Evolutionary conservation across 2,797 vertebrate species (phyloP), one percentile per base, ranked within the genome.

Genomic region (Emys orbicularis): DNA sequence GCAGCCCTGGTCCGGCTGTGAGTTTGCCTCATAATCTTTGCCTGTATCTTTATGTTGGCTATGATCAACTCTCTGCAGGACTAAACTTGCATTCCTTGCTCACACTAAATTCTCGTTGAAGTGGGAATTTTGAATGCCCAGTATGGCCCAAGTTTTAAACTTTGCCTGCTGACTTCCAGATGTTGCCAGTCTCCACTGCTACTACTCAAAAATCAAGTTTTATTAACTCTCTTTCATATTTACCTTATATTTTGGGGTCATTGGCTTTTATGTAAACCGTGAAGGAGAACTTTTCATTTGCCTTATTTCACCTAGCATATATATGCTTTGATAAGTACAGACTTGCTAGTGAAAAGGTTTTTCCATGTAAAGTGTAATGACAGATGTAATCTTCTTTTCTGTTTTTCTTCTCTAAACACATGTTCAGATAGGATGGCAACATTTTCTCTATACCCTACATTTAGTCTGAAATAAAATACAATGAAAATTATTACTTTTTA

Each of bases 211-310:
- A 57, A 16, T 1, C 21, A 90, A 81, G 1, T 79, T 23, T 1
- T 49, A 54, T 74, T 76, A 37, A 44, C 59, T 82, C 87, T 18
- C 15, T 74, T 47, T 79, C 6, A 77, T 81, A 50, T 49, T 68
- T 90, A 87, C 44, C 21, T 83, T 84, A 29, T 41, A 8, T 16
- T n/a, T 6, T 19, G 8, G 4, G 88, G 65, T 87, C 82, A 21
- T 54, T 88, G 74, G 11, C 0, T 3, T 86, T 94, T 86, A 8
- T 41, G 65, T 34, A 1, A 18, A 5, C 11, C 72, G 8, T 0
- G 19, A 0, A 0, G 0, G 2, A 12, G 0, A 1, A 3, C 34
- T 15, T 86, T 91, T 11, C 3, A 77, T 89, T 92, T 74, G 21
- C 2, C 13, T 65, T 52, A 59, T 74, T 4, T 52, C 6, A 47